Evolutionary conservation across 2,888 invertebrate genomes (phyloP).

Genomic region (Stictocephala bisonia): DNA sequence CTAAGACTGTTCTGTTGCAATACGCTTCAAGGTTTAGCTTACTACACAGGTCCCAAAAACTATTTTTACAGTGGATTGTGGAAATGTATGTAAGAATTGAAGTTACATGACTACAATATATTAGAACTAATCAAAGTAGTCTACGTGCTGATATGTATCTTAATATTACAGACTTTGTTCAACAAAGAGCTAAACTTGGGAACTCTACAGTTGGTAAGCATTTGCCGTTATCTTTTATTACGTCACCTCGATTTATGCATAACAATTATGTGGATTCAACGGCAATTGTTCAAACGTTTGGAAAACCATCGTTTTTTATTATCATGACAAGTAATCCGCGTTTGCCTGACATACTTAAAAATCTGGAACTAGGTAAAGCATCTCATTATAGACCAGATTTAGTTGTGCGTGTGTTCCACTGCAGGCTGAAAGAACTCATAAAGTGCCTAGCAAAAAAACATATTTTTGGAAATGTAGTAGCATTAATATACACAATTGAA

Average conservation of each 20-base stretch:
- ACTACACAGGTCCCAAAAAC: conserved; percentile 24
- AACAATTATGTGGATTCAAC: conserved; percentile 21
- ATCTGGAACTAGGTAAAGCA: neutral
- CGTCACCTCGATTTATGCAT: conserved; percentile 5
- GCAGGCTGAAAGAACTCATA: conserved; percentile 13
- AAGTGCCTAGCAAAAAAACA: neutral
- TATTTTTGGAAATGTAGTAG: conserved; percentile 1
- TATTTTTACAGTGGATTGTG: conserved; percentile 22
- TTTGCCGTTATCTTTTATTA: neutral
- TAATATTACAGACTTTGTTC: neutral
- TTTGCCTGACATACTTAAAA: neutral
- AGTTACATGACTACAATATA: conserved; percentile 5
- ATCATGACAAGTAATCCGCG: conserved; percentile 30
- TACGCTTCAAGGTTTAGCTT: conserved; percentile 11
- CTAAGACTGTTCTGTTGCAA: neutral
- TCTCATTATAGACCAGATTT: conserved; percentile 7
- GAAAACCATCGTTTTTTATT: conserved; percentile 19
- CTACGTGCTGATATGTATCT: conserved; percentile 18
- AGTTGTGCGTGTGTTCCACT: conserved; percentile 9
- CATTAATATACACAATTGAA: conserved; percentile 2
- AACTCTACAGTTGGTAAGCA: neutral
- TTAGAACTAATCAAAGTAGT: neutral
- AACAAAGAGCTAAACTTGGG: neutral
- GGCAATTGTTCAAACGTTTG: conserved; percentile 26
- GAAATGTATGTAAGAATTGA: conserved; percentile 22